These are phyloP conservation scores for Dinomys branickii DNA, from an alignment of 2,113 vertebrate genomes.

Conservation along the genomic window DNA sequence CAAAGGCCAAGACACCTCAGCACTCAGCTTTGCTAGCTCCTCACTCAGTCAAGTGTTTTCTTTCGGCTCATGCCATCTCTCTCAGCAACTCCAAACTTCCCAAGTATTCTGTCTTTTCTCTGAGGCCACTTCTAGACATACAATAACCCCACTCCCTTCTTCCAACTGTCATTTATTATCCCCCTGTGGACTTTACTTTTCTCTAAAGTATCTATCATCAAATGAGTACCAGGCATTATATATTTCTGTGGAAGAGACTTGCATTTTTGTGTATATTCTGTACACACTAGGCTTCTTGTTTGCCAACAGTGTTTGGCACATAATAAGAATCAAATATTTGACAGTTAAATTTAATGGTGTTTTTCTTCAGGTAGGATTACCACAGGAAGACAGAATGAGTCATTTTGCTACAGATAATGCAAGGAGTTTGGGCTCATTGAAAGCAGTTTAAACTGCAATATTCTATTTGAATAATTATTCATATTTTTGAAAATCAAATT, in stretches of 20 bases:
- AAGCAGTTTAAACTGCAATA: conserved; percentile 4
- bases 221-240: not conserved
- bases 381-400: not conserved
- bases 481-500: conserved; percentile 11
- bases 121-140: not conserved
- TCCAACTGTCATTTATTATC: not conserved
- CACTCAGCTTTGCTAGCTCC: not conserved
- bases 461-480: conserved; percentile 32
- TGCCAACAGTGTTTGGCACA: not conserved
- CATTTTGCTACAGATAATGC: conserved; percentile 3
- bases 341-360: not conserved
- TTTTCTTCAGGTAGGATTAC: not conserved
- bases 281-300: not conserved
- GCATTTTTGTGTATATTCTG: not conserved
- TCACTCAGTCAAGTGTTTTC: not conserved
- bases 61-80: not conserved
- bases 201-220: not conserved
- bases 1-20: not conserved
- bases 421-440: conserved; percentile 13
- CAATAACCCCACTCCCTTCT: not conserved
- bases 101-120: not conserved
- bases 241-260: not conserved
- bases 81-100: not conserved
- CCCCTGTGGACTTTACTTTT: not conserved
- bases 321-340: not conserved